Evolutionary conservation across 2,797 vertebrate species (phyloP).

Genomic region (Gymnodraco acuticeps): DNA sequence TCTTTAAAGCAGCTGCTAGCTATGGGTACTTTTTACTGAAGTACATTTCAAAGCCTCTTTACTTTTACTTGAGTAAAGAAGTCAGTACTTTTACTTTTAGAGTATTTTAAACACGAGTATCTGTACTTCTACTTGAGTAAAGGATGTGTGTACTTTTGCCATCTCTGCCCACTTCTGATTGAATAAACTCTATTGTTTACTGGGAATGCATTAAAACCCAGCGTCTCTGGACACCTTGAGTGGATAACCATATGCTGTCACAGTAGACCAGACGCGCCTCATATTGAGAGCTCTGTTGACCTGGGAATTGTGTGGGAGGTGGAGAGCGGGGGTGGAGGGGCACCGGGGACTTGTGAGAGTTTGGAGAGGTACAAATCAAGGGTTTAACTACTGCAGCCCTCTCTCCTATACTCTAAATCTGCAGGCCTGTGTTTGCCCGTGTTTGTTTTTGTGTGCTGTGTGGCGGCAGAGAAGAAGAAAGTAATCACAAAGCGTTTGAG

Average conservation of each 20-base stretch:
- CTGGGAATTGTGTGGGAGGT: conserved; percentile 87
- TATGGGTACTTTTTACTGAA: too few relatives aligned
- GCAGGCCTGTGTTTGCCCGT: conserved; percentile 30
- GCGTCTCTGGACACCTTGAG: conserved; percentile 80
- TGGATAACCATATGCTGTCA: conserved; percentile 89
- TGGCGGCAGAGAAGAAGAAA: conserved; percentile 10
- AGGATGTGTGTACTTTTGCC: too few relatives aligned
- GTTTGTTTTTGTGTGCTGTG: conserved; percentile 28
- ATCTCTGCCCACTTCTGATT: conserved; percentile 50
- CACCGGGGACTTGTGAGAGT: conserved; percentile 81
- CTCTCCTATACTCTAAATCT: conserved; percentile 58
- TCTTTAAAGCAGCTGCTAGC: too few relatives aligned
- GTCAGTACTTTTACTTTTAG: too few relatives aligned
- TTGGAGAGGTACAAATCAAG: conserved; percentile 87
- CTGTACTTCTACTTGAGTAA: too few relatives aligned
- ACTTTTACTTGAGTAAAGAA: too few relatives aligned
- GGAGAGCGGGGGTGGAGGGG: conserved; percentile 74
- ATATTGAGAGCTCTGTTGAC: conserved; percentile 84
- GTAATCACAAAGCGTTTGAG: conserved; percentile 11
- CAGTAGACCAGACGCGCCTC: conserved; percentile 83
- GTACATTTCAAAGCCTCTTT: too few relatives aligned
- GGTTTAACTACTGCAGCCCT: conserved; percentile 80
- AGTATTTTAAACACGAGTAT: too few relatives aligned
- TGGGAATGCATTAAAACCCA: conserved; percentile 73
- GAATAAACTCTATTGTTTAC: conserved; percentile 71